Conservation (phyloP, 1,140 invertebrate species). For the Agraylea sexmaculata region DNA sequence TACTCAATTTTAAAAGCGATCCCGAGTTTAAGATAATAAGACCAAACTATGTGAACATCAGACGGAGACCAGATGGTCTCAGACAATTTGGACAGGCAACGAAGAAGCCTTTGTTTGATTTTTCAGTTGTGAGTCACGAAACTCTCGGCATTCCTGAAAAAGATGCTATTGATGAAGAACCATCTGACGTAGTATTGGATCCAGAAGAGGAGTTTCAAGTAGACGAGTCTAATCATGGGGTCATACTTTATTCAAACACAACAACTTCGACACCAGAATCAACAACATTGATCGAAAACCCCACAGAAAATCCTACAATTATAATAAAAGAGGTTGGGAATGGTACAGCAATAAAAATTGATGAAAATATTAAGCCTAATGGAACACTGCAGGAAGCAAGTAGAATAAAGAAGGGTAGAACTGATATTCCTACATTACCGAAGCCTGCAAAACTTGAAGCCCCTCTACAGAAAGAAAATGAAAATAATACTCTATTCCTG, state of each 20-base stretch:
- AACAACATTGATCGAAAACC: constrained; percentile 8
- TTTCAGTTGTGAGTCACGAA: constrained; percentile 14
- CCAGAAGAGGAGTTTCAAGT: constrained; percentile 41
- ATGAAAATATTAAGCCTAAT: constrained; percentile 21
- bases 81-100: constrained; percentile 10
- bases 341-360: constrained; percentile 20
- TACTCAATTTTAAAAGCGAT: constrained; percentile 31
- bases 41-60: constrained; percentile 32
- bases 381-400: constrained; percentile 25
- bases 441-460: constrained; percentile 27
- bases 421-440: constrained; percentile 27
- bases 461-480: constrained; percentile 27
- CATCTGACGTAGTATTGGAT: constrained; percentile 27
- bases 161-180: constrained; percentile 28
- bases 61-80: constrained; percentile 28
- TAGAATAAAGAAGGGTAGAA: constrained; percentile 27
- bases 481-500: constrained; percentile 39
- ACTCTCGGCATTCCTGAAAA: constrained; percentile 15
- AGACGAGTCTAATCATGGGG: constrained; percentile 38
- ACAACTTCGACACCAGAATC: constrained; percentile 7
- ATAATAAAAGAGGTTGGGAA: constrained; percentile 17
- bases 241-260: constrained; percentile 26
- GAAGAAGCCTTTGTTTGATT: constrained; percentile 13
- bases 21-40: constrained; percentile 32
- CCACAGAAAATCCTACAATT: constrained; percentile 26